phyloP scores from a whole-genome alignment of 2,113 vertebrate genomes.

The Raja brachyura region DNA sequence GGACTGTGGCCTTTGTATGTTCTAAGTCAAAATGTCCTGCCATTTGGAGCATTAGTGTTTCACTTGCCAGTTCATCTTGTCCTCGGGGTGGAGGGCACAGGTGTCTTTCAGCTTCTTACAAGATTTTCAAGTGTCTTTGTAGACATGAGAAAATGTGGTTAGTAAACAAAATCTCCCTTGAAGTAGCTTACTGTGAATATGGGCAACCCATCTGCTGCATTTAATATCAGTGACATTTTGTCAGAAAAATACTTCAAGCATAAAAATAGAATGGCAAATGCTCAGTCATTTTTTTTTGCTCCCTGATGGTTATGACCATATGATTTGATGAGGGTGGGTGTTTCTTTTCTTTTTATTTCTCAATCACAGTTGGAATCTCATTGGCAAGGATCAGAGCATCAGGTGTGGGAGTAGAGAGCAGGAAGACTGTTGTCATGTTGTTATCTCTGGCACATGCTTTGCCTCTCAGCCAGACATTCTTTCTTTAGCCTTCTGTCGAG shows the following conservation, averaged over 20 bases:
- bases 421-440: constrained; percentile 11
- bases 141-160: neutral
- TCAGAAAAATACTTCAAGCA: neutral
- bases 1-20: no score
- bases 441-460: neutral
- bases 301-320: neutral
- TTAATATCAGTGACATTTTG: neutral
- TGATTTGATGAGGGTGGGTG: neutral
- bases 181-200: neutral
- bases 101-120: neutral
- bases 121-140: neutral
- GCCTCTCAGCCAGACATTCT: neutral
- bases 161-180: neutral
- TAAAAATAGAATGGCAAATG: no score
- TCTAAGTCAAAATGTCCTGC: no score
- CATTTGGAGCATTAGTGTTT: no score
- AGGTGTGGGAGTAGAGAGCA: neutral
- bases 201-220: neutral
- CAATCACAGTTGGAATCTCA: neutral
- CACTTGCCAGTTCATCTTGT: no score
- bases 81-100: no score
- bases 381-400: neutral
- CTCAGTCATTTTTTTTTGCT: neutral
- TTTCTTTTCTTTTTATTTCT: neutral
- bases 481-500: neutral